Evolutionary conservation across 1,140 invertebrate genomes (phyloP), one percentile per base, ranked within the genome.

Genomic region (Drosophila fuyamai): DNA sequence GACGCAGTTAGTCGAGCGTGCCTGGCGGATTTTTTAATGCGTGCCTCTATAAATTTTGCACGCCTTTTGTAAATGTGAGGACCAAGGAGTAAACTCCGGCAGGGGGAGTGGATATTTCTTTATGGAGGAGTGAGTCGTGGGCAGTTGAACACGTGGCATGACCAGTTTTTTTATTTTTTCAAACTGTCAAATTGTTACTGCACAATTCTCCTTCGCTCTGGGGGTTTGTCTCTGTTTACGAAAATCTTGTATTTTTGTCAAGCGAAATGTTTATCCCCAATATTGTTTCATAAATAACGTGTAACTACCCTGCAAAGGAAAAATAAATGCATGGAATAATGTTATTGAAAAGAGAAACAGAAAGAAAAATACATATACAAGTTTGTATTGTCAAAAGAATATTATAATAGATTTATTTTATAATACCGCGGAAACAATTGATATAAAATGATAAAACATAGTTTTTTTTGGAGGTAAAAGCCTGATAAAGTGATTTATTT

Each of bases 21-120:
- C 76, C 82, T 67, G 76, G 71, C 57, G 79, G 83, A 81, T 70
- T 82, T 83, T 86, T 88, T 86, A 88, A 86, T 86, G 82, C 83
- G 82, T 88, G 79, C 84, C 61, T 88, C 83, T 88, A 88, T 88
- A 88, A 88, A 88, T 88, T 88, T 88, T 88, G 79, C 83, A 88
- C 83, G 83, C 83, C 83, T 88, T 88, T 88, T 89, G 83, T 83
- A 77, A 76, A 76, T 76, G 73, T 65, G 65, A 54, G 29, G 57
- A 36, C 27, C 61, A 53, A 35, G 32, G 14, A 53, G 32, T 12
- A 36, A 53, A 13, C 32, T 53, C 61, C 55, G 13, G 56, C 13
- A 29, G 18, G 61, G 41, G 29, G n/a, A 9, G 40, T 35, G 16
- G 6, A 18, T 23, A 18, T 23, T 38, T 38, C 4, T 38, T n/a